phyloP scores from a whole-genome alignment of 2,888 invertebrate species.

The Morinoia aosen region DNA sequence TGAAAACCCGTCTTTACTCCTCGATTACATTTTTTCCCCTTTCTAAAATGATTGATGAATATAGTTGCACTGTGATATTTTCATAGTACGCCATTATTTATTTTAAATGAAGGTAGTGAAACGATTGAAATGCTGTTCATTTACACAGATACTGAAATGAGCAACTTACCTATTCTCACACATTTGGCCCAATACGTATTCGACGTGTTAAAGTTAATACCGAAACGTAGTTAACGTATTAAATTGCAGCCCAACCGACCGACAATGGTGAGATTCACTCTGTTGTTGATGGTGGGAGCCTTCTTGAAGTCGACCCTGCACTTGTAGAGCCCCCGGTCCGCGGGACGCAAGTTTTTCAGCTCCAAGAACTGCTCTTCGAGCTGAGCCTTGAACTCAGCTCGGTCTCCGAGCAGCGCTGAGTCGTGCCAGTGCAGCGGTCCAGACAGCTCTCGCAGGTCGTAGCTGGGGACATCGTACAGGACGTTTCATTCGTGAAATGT shows the following conservation, averaged over 20 bases:
- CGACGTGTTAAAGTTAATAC: too few relatives aligned
- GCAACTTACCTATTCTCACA: too few relatives aligned
- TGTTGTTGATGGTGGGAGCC: slow-evolving; percentile 61
- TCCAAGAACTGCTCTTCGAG: slow-evolving; percentile 55
- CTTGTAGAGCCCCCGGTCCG: slow-evolving; percentile 60
- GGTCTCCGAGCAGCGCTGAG: slow-evolving; percentile 59
- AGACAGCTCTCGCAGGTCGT: slow-evolving; percentile 62
- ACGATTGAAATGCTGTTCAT: too few relatives aligned
- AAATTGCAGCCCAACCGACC: slow-evolving; percentile 50
- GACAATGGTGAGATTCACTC: slow-evolving; percentile 63
- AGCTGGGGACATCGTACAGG: slow-evolving; percentile 46
- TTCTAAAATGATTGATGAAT: too few relatives aligned
- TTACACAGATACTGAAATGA: too few relatives aligned
- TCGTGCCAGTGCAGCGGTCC: slow-evolving; percentile 67
- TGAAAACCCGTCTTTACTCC: too few relatives aligned
- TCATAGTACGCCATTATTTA: too few relatives aligned
- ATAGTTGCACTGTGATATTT: too few relatives aligned
- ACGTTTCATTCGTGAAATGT: background rate
- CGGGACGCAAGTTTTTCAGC: slow-evolving; percentile 54
- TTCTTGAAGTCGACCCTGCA: slow-evolving; percentile 64
- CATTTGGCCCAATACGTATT: too few relatives aligned
- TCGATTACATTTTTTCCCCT: too few relatives aligned
- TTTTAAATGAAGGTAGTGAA: too few relatives aligned
- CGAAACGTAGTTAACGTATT: too few relatives aligned
- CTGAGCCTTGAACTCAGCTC: slow-evolving; percentile 62